Evolutionary conservation across 2,888 invertebrate genomes (phyloP).

Genomic region (Anodontia alba): DNA sequence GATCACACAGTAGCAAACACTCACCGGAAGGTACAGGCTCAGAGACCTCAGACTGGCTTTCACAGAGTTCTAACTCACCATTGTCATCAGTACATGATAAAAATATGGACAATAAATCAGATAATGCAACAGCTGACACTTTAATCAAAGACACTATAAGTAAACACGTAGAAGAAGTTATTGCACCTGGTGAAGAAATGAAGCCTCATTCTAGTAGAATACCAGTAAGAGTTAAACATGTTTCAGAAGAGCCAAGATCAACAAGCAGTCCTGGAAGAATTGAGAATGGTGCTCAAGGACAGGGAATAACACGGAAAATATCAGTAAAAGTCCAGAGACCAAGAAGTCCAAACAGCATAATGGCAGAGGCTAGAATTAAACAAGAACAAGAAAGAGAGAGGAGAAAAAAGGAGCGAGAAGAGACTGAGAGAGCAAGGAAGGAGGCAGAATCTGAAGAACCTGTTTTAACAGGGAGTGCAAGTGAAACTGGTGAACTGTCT

Average conservation of each 20-base stretch:
- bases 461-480: constrained; percentile 60
- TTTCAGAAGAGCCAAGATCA: constrained; percentile 14
- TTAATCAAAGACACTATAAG: constrained; percentile 70
- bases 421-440: constrained; percentile 38
- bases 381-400: constrained; percentile 62
- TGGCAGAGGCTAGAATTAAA: constrained; percentile 63
- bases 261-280: not conserved
- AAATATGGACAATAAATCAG: constrained; percentile 36
- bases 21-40: constrained; percentile 46
- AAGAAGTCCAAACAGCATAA: constrained; percentile 63
- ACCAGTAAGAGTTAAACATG: constrained; percentile 52
- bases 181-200: constrained; percentile 55
- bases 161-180: constrained; percentile 66
- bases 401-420: constrained; percentile 57
- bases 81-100: constrained; percentile 55
- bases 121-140: constrained; percentile 56
- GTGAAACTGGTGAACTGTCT: constrained; percentile 52
- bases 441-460: constrained; percentile 51
- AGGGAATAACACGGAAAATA: constrained; percentile 46
- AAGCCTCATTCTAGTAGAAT: constrained; percentile 57
- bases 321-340: constrained; percentile 58
- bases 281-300: constrained; percentile 10
- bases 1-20: constrained; percentile 14
- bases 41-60: constrained; percentile 62
- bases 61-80: constrained; percentile 59